Conservation (phyloP, 2,888 invertebrate genomes). For the Apomyelois bistriatella region DNA sequence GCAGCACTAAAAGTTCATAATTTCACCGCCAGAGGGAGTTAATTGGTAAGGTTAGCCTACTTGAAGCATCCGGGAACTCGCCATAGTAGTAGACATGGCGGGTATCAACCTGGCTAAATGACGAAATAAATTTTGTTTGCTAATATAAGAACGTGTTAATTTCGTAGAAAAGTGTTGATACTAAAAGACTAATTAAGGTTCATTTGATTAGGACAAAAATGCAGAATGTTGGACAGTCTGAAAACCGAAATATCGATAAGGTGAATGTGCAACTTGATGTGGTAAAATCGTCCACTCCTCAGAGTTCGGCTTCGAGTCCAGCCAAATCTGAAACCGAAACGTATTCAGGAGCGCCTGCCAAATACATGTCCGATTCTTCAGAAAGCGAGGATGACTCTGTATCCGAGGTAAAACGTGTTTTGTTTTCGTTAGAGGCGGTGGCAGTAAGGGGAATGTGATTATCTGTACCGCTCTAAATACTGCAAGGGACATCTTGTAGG, state of each 20-base stretch:
- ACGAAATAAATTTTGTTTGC: conserved; percentile 81
- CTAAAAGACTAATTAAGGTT: conserved; percentile 77
- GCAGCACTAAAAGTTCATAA: conserved; percentile 58
- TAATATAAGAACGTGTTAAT: conserved; percentile 78
- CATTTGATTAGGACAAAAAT: conserved; percentile 87
- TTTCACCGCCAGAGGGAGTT: conserved; percentile 68
- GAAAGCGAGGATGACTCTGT: conserved; percentile 98
- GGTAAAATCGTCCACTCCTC: conserved; percentile 89
- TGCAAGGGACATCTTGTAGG: conserved; percentile 84
- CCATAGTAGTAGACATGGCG: conserved; percentile 92
- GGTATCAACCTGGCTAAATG: conserved; percentile 85
- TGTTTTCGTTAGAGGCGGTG: conserved; percentile 78
- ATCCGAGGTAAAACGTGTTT: conserved; percentile 91
- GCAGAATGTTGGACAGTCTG: conserved; percentile 95
- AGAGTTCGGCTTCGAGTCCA: conserved; percentile 90
- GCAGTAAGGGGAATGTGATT: conserved; percentile 77
- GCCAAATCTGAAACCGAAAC: conserved; percentile 93
- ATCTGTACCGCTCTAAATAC: conserved; percentile 81
- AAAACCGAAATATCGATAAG: conserved; percentile 90
- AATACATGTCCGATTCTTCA: conserved; percentile 95
- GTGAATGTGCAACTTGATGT: conserved; percentile 86
- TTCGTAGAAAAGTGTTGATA: conserved; percentile 76
- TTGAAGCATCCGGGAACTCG: conserved; percentile 84
- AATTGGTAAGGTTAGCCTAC: conserved; percentile 71
- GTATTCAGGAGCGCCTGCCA: conserved; percentile 90